Evolutionary conservation across 2,113 vertebrate species (phyloP), one percentile per base, ranked within the genome.

Genomic region (Phalacrocorax carbo): DNA sequence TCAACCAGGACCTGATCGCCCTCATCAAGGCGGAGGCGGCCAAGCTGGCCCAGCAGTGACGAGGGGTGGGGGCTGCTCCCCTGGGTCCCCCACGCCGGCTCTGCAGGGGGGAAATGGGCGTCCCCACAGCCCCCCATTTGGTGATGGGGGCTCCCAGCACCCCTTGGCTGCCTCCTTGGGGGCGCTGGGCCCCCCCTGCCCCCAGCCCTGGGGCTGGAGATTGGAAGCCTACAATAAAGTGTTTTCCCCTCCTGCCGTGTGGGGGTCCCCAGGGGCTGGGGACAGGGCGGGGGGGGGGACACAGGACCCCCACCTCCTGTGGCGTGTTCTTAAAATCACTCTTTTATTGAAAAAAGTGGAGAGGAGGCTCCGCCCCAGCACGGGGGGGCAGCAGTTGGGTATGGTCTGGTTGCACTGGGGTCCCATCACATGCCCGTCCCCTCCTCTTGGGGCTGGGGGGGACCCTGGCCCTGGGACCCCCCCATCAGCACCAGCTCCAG

Each of bases 1-100:
- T 99, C 97, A 99, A 99, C 97, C 98, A 99, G 97, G 99, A 99
- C 86, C 98, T 99, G 82, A 99, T 99, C 52, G 98, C 99, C 13
- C 98, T 99, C 65, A 99, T 99, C 96, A 99, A 99, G 98, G 99
- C 99, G 0, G 99, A 99, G 96, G 99, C 99, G 20, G 99, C 99
- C 92, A 99, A 99, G 97, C 98, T 99, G 97, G 98, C 98, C 17
- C 99, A 99, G 93, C 98, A 99, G 96, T 99, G 98, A 99, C 0
- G 1, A 15, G 34, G 55, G 10, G 25, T 1, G 27, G 51, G 66
- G 88, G 40, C 23, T 32, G 36, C 81, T 44, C 30, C 23, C 15
- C 21, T 5, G 2, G 0, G 16, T 18, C 23, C 29, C 66, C 13
- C 11, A 17, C 7, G 4, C 21, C 9, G 12, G 30, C 25, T 25